These are phyloP conservation scores for Venustoraphidia nigricollis DNA, from an alignment of 2,888 invertebrate genomes.

Conservation along the genomic window DNA sequence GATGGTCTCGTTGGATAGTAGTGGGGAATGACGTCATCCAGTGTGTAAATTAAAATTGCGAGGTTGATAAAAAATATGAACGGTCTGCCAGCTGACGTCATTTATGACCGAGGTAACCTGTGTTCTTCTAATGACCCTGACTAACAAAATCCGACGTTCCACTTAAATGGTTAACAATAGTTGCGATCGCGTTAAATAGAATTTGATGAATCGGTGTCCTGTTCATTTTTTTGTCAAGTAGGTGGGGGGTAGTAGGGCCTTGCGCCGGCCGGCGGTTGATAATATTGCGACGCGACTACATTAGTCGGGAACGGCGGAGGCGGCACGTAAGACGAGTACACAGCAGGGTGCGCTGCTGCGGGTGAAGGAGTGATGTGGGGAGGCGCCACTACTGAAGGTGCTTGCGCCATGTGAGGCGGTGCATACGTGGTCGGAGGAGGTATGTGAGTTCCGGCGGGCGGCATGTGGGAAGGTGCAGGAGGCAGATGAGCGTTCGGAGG, in stretches of 20 bases:
- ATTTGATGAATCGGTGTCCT: constrained; percentile 24
- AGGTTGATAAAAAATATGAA: too few species aligned
- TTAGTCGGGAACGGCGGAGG: constrained; percentile 25
- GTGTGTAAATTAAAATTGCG: too few species aligned
- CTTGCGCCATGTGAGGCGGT: constrained; percentile 13
- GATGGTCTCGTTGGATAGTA: too few species aligned
- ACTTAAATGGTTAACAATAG: constrained; percentile 16
- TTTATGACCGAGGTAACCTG: too few species aligned
- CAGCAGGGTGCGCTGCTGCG: constrained; percentile 30
- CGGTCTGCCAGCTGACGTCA: too few species aligned
- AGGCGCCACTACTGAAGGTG: constrained; percentile 13
- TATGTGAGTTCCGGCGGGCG: constrained; percentile 24
- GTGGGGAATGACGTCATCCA: too few species aligned
- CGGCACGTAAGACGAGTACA: constrained; percentile 27
- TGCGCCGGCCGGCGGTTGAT: constrained; percentile 20
- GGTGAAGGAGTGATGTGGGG: constrained; percentile 27
- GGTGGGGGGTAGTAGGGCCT: constrained; percentile 30
- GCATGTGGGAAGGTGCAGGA: constrained; percentile 25
- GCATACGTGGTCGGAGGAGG: constrained; percentile 15
- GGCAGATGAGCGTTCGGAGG: constrained; percentile 31
- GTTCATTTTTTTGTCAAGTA: constrained; percentile 19
- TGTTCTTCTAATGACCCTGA: too few species aligned
- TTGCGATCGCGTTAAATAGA: constrained; percentile 30
- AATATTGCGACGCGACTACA: constrained; percentile 20
- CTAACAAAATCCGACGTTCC: too few species aligned